These are phyloP conservation scores for Galaxias olidus DNA, from an alignment of 2,797 vertebrate genomes.

Conservation along the genomic window DNA sequence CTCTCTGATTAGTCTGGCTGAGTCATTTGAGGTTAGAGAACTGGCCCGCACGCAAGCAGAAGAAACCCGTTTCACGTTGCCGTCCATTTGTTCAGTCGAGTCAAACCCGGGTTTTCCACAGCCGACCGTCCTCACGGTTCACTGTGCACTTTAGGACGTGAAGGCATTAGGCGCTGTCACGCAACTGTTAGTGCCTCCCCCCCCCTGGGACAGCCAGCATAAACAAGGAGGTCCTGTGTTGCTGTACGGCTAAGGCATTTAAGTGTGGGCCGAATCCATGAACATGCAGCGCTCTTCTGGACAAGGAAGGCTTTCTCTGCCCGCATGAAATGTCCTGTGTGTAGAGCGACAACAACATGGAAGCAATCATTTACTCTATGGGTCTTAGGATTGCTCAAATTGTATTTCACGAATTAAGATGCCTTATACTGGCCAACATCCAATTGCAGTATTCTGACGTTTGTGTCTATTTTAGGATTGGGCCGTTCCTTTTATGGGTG, in stretches of 20 bases:
- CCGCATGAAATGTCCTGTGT: constrained; percentile 12
- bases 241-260: constrained; percentile 33
- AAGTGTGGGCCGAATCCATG: constrained; percentile 17
- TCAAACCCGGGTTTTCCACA: too few relatives aligned
- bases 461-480: constrained; percentile 32
- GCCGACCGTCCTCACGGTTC: too few relatives aligned
- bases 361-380: constrained; percentile 27
- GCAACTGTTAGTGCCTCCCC: constrained; percentile 28
- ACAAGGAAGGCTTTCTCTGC: constrained; percentile 60
- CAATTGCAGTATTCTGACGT: background rate
- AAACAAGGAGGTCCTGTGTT: constrained; percentile 62
- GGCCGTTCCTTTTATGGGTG: background rate
- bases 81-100: too few relatives aligned
- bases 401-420: too few relatives aligned
- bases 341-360: constrained; percentile 26
- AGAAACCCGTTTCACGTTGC: too few relatives aligned
- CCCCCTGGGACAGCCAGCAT: constrained; percentile 26
- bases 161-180: constrained; percentile 35
- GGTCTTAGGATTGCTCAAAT: constrained; percentile 13
- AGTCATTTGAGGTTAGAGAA: too few relatives aligned
- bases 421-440: too few relatives aligned
- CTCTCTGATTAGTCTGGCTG: too few relatives aligned
- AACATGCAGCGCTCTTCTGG: constrained; percentile 38
- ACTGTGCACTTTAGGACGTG: too few relatives aligned
- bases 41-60: too few relatives aligned